Percentiles rank a stretch among this genome's conserved stretches.
phyloP scores from a whole-genome alignment of 2,797 vertebrate species.

The Aythya fuligula region DNA sequence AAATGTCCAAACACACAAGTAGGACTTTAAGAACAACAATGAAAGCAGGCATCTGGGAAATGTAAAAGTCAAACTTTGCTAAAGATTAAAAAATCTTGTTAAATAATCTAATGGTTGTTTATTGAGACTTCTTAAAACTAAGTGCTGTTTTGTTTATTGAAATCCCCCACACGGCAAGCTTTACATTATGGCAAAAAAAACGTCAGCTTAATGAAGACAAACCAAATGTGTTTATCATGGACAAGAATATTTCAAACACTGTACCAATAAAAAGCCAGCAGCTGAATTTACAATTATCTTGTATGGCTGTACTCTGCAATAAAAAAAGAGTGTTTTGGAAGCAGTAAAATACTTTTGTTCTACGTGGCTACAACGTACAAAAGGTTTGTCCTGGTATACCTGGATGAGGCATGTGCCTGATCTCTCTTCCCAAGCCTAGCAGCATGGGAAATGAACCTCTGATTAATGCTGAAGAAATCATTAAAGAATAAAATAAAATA shows the following conservation, averaged over 20 bases:
- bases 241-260: constrained; percentile 66
- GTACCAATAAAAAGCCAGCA: constrained; percentile 3
- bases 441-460: not conserved
- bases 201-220: constrained; percentile 69
- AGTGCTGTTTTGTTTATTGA: constrained; percentile 76
- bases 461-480: not conserved
- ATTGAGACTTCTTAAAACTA: constrained; percentile 76
- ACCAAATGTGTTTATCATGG: constrained; percentile 59
- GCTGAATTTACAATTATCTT: not conserved
- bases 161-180: constrained; percentile 64
- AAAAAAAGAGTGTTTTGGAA: not conserved
- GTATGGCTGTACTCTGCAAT: not conserved
- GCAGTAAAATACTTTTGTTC: not conserved
- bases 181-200: constrained; percentile 61
- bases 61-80: constrained; percentile 73
- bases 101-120: constrained; percentile 70
- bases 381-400: not conserved
- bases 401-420: not conserved
- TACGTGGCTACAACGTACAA: not conserved
- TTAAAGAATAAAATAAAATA: not conserved
- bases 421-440: not conserved
- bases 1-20: constrained; percentile 55
- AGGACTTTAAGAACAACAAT: constrained; percentile 42
- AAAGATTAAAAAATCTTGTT: constrained; percentile 68
- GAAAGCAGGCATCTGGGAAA: constrained; percentile 71